Evolutionary conservation across 1,140 invertebrate species (phyloP), one percentile per base, ranked within the genome.

Genomic region (Drosophila melanogaster): DNA sequence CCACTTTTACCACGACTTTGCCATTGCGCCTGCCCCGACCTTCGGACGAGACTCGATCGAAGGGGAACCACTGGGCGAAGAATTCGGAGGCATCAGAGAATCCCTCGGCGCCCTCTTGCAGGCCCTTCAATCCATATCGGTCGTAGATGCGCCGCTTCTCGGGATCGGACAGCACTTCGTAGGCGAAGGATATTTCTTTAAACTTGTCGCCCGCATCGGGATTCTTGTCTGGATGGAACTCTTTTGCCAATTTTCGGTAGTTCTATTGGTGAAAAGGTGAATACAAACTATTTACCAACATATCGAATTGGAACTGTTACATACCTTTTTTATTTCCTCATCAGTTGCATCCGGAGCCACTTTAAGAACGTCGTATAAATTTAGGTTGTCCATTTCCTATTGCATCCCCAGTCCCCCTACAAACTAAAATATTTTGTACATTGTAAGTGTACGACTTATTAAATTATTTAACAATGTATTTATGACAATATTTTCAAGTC

Each of bases 171-270:
- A 97, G 93, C 35, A 97, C 94, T 93, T 98, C 97, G 91, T 98
- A 97, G 5, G 97, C 97, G 92, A 95, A 97, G 59, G 96, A 96
- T 78, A 97, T 97, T 93, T 97, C 96, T 91, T 97, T 98, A 86
- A 98, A 97, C 93, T 95, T 96, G 74, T 97, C 96, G 46, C 96
- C 96, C 60, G 96, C 95, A 72, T 95, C 95, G 3, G 94, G 94
- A 92, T 97, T 97, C 91, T 97, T 97, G 81, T 97, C 97, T 19
- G 97, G 97, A 93, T 97, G 97, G 92, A 95, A 97, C 93, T 97
- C 96, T 93, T 97, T 97, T 5, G 97, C 97, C 77, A 97, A 92
- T 92, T 96, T 96, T 61, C 96, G 94, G 92, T 97, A 97, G 76
- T 95, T 95, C 96, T 97, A 86, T 37, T 15, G 11, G n/a, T 12